Conservation (phyloP, 2,888 invertebrate genomes). For the Thumatha senex region DNA sequence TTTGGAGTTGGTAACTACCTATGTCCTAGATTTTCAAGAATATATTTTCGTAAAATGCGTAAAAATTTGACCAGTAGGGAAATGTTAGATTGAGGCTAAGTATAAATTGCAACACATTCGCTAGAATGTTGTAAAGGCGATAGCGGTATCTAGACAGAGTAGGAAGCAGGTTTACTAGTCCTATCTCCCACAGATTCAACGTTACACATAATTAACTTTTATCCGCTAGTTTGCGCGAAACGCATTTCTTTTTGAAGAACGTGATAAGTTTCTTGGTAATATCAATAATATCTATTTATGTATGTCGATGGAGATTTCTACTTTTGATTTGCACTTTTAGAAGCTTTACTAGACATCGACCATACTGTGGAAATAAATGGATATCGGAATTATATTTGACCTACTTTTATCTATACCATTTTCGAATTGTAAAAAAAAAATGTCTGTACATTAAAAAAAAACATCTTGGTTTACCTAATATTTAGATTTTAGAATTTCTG, state of each 20-base stretch:
- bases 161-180: slow-evolving; percentile 34
- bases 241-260: slow-evolving; percentile 13
- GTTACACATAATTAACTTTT: slow-evolving; percentile 24
- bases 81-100: slow-evolving; percentile 11
- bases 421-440: too few relatives aligned
- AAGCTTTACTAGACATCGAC: too few relatives aligned
- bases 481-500: too few relatives aligned
- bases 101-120: slow-evolving; percentile 26
- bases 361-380: too few relatives aligned
- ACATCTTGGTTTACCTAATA: too few relatives aligned
- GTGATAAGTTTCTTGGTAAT: slow-evolving; percentile 6
- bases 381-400: too few relatives aligned
- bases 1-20: slow-evolving; percentile 10
- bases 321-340: too few relatives aligned
- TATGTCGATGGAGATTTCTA: too few relatives aligned
- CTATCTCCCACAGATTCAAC: slow-evolving; percentile 23
- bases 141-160: slow-evolving; percentile 36
- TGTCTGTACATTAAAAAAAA: too few relatives aligned
- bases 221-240: slow-evolving; percentile 23
- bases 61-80: slow-evolving; percentile 12
- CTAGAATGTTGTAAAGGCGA: slow-evolving; percentile 28
- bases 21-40: slow-evolving; percentile 15
- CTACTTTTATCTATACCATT: too few relatives aligned
- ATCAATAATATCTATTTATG: slow-evolving; percentile 2
- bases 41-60: background rate